phyloP scores from a whole-genome alignment of 1,140 invertebrate species.

The Camponotus pennsylvanicus region DNA sequence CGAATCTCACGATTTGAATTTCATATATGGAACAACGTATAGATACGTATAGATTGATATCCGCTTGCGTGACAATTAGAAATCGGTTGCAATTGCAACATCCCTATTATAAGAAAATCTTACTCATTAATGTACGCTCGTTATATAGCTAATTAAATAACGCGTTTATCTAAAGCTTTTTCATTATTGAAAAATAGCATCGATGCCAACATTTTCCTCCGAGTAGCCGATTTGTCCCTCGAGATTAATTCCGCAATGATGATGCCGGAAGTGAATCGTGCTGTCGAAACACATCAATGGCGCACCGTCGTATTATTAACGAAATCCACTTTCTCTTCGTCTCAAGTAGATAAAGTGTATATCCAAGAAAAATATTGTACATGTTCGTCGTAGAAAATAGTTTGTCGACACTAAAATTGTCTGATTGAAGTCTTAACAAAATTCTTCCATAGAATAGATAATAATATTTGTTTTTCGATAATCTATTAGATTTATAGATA shows the following conservation, averaged over 20 bases:
- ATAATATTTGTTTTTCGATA: background rate
- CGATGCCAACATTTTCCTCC: slow-evolving; percentile 18
- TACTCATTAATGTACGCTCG: slow-evolving; percentile 48
- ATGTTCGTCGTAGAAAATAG: slow-evolving; percentile 22
- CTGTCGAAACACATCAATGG: slow-evolving; percentile 37
- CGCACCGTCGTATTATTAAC: slow-evolving; percentile 26
- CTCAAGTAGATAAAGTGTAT: slow-evolving; percentile 13
- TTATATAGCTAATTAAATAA: slow-evolving; percentile 40
- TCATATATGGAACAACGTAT: background rate
- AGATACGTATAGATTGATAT: background rate
- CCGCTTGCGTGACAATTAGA: slow-evolving; percentile 56
- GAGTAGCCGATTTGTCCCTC: background rate
- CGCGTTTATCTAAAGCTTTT: background rate
- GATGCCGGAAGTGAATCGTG: slow-evolving; percentile 49
- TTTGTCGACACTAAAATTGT: too few relatives aligned
- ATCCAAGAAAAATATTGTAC: slow-evolving; percentile 5
- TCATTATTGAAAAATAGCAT: background rate
- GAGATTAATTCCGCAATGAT: slow-evolving; percentile 18
- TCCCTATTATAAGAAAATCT: slow-evolving; percentile 39
- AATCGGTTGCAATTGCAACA: slow-evolving; percentile 47
- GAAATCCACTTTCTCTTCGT: slow-evolving; percentile 60
- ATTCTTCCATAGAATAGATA: background rate
- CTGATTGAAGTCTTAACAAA: background rate
- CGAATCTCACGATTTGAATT: slow-evolving; percentile 17
- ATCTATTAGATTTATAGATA: background rate